Percentiles rank a stretch among this genome's conserved stretches.
These are phyloP conservation scores for Serrognathus titanus DNA, from an alignment of 2,888 invertebrate genomes.

Conservation along the genomic window DNA sequence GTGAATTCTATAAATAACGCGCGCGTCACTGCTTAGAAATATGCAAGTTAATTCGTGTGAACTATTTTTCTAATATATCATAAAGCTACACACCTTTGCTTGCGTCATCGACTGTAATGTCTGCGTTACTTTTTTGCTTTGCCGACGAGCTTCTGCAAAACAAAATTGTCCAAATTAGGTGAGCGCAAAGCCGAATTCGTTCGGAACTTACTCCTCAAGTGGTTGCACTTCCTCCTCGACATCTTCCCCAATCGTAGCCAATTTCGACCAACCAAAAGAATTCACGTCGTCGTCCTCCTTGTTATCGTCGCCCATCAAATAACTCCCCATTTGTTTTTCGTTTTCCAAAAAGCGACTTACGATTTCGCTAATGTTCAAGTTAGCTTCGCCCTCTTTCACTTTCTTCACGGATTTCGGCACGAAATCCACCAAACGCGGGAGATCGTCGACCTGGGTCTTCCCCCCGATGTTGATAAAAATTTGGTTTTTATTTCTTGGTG, in stretches of 20 bases:
- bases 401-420: constrained; percentile 59
- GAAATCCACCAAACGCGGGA: constrained; percentile 70
- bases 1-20: neutral
- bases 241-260: constrained; percentile 69
- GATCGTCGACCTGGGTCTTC: constrained; percentile 31
- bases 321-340: constrained; percentile 33
- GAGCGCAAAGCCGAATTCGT: neutral
- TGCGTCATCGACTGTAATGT: too few species aligned
- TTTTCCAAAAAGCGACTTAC: constrained; percentile 41
- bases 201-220: neutral
- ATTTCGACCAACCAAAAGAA: constrained; percentile 55
- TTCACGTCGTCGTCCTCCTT: constrained; percentile 39
- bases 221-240: constrained; percentile 53
- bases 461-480: constrained; percentile 2
- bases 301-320: constrained; percentile 8
- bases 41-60: neutral
- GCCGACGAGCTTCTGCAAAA: too few species aligned
- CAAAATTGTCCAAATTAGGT: too few species aligned
- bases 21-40: neutral
- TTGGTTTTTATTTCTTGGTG: constrained; percentile 37
- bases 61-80: too few species aligned
- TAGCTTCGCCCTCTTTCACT: neutral
- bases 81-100: too few species aligned
- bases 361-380: constrained; percentile 48
- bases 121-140: too few species aligned